Conservation (phyloP, 2,797 vertebrate genomes). For the Acanthornis magna region DNA sequence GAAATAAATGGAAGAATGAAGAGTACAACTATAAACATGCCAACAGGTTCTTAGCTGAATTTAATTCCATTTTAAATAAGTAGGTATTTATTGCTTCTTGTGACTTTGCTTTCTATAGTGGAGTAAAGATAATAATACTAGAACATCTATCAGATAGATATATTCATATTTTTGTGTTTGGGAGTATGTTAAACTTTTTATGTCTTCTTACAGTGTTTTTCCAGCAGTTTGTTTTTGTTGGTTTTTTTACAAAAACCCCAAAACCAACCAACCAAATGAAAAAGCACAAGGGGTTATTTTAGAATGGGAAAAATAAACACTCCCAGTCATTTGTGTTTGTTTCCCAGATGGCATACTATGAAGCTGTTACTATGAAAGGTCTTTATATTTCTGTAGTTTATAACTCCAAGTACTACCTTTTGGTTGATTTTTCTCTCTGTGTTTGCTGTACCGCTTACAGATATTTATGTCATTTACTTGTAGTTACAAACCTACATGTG, state of each 20-base stretch:
- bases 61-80: not conserved
- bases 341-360: conserved; percentile 20
- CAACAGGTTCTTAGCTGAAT: not conserved
- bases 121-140: not conserved
- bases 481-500: conserved; percentile 14
- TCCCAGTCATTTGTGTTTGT: conserved; percentile 14
- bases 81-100: not conserved
- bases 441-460: conserved; percentile 14
- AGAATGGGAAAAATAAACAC: not conserved
- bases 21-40: not conserved
- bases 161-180: not conserved
- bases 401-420: conserved; percentile 36
- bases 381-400: conserved; percentile 66
- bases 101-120: not conserved
- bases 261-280: not conserved
- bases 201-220: not conserved
- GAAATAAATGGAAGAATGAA: not conserved
- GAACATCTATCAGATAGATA: not conserved
- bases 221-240: not conserved
- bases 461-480: conserved; percentile 18
- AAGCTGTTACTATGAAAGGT: conserved; percentile 52
- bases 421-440: conserved; percentile 31
- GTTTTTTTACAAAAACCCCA: not conserved
- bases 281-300: not conserved
- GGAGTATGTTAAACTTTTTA: not conserved